Percentiles rank a stretch among this genome's conserved stretches.
Evolutionary conservation across 2,113 vertebrate genomes (phyloP).

Genomic region (Eira barbara): DNA sequence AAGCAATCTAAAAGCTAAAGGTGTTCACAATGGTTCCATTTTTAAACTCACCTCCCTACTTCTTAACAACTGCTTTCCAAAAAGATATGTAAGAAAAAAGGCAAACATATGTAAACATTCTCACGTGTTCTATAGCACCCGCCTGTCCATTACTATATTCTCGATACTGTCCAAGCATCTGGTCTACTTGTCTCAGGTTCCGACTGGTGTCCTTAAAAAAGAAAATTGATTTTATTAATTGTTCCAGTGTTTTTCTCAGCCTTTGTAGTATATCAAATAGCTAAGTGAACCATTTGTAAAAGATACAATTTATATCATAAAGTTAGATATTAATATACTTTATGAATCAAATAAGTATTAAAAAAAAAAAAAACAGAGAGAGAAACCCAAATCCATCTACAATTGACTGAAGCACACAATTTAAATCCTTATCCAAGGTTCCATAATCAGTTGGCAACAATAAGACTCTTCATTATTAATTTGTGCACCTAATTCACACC

Average conservation of each 20-base stretch:
- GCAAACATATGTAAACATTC: conserved; percentile 62
- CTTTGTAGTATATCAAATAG: not conserved
- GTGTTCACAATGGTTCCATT: not conserved
- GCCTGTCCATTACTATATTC: conserved; percentile 90
- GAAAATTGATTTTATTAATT: conserved; percentile 23
- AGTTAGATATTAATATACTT: not conserved
- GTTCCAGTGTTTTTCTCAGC: not conserved
- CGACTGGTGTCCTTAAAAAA: conserved; percentile 91
- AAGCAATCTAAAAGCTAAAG: not conserved
- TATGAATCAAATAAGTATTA: conserved; percentile 7
- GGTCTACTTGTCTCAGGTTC: conserved; percentile 92
- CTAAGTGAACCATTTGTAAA: not conserved
- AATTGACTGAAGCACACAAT: conserved; percentile 4
- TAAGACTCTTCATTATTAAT: not conserved
- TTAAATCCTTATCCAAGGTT: conserved; percentile 20
- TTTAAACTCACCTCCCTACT: not conserved
- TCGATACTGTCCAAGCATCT: conserved; percentile 92
- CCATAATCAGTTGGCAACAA: not conserved
- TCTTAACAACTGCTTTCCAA: not conserved
- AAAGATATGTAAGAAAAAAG: not conserved
- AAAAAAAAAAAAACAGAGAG: not conserved
- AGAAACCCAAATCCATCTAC: not conserved
- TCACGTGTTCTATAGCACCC: conserved; percentile 89
- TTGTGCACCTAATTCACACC: not conserved
- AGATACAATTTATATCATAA: not conserved